A percentile compares a stretch with the other conserved stretches of the same genome.
Conservation (phyloP, 1,140 invertebrate genomes). For the Vanessa atalanta region DNA sequence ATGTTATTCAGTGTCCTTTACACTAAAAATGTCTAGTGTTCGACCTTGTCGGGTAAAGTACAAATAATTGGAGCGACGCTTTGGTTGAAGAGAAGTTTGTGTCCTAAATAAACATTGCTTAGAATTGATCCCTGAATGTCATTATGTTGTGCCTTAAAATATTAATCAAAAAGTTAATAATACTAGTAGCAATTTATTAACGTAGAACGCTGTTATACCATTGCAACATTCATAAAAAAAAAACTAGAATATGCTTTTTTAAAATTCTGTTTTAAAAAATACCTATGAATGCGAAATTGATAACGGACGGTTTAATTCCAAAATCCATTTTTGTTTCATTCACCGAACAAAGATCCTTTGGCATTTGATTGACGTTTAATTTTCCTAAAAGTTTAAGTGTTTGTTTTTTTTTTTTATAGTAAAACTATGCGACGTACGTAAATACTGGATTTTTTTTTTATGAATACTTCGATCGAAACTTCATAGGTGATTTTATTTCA, state of each 20-base stretch:
- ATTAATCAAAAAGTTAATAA: neutral
- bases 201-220: too few relatives aligned
- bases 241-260: too few relatives aligned
- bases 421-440: neutral
- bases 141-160: slow-evolving; percentile 20
- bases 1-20: slow-evolving; percentile 36
- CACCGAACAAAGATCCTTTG: slow-evolving; percentile 27
- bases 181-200: neutral
- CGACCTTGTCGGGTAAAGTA: slow-evolving; percentile 50
- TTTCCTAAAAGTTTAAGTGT: slow-evolving; percentile 24
- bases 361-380: slow-evolving; percentile 38
- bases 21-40: slow-evolving; percentile 34
- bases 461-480: too few relatives aligned
- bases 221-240: too few relatives aligned
- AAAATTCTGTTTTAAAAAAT: neutral
- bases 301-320: slow-evolving; percentile 24
- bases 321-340: slow-evolving; percentile 32
- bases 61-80: slow-evolving; percentile 57
- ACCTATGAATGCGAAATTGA: slow-evolving; percentile 11
- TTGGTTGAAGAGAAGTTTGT: slow-evolving; percentile 61
- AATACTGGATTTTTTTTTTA: neutral
- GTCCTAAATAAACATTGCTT: slow-evolving; percentile 69
- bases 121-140: slow-evolving; percentile 49
- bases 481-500: too few relatives aligned
- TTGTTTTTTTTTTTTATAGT: slow-evolving; percentile 9